Evolutionary conservation across 2,797 vertebrate genomes (phyloP).

Genomic region (Sarcophilus harrisii): DNA sequence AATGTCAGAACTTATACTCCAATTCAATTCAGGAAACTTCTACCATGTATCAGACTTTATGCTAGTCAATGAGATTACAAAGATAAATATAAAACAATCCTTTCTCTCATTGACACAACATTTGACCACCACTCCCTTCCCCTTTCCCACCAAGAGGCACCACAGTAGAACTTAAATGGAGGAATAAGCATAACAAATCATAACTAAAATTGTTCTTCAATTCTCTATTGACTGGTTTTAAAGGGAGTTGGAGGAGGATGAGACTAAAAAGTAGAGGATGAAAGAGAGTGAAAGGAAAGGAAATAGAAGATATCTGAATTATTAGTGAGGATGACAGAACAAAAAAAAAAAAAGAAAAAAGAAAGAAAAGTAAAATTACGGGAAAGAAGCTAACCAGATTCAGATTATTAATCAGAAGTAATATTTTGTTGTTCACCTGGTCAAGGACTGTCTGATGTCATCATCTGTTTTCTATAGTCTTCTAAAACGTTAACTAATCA

Average conservation of each 20-base stretch:
- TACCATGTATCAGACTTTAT: background rate
- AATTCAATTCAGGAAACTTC: background rate
- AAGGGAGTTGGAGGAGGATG: background rate
- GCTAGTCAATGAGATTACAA: background rate
- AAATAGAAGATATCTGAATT: background rate
- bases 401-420: background rate
- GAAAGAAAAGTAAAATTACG: background rate
- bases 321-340: background rate
- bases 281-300: background rate
- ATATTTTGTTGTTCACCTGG: background rate
- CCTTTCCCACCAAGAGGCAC: background rate
- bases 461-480: background rate
- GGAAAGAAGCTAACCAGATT: background rate
- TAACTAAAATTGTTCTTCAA: background rate
- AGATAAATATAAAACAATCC: slow-evolving; percentile 27
- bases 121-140: background rate
- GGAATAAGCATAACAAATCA: background rate
- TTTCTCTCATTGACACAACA: background rate
- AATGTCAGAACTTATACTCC: background rate
- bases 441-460: background rate
- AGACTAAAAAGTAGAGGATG: background rate
- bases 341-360: background rate
- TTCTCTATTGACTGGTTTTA: background rate
- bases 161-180: background rate
- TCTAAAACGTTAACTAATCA: background rate